These are phyloP conservation scores for Brachypteracias leptosomus DNA, from an alignment of 2,113 vertebrate species.

Conservation along the genomic window DNA sequence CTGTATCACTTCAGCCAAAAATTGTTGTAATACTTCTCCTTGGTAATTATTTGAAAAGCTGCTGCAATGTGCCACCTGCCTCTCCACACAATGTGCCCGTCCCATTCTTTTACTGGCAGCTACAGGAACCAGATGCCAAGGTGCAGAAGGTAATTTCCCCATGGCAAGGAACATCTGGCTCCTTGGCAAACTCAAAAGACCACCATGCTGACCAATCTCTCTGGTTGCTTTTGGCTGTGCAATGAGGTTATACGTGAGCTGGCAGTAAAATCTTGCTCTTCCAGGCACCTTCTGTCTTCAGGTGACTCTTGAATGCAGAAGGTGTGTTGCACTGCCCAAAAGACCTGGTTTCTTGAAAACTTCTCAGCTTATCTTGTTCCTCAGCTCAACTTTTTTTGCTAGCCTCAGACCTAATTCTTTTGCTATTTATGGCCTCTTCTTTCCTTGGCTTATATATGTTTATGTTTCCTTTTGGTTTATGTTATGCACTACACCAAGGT, in stretches of 20 bases:
- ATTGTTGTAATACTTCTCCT: background rate
- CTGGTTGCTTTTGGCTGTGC: background rate
- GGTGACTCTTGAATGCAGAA: background rate
- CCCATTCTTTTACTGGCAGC: background rate
- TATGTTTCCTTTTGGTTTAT: too few species aligned
- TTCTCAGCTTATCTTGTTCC: background rate
- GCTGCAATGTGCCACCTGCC: background rate
- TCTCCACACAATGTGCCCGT: background rate
- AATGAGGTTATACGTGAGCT: background rate
- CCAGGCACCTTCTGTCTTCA: background rate
- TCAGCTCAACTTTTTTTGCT: background rate
- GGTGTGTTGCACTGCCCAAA: background rate
- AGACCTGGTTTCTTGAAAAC: background rate
- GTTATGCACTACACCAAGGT: background rate
- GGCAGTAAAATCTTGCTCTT: background rate
- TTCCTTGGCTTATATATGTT: too few species aligned
- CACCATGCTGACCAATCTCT: background rate
- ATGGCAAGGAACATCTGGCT: background rate
- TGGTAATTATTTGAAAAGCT: background rate
- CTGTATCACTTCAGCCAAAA: background rate
- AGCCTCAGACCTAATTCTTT: background rate
- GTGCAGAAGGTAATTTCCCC: conserved; percentile 8
- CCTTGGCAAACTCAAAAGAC: background rate
- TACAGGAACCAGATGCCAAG: background rate
- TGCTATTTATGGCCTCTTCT: background rate